Evolutionary conservation across 2,113 vertebrate species (phyloP), one percentile per base, ranked within the genome.

Genomic region (Psettodes erumei): DNA sequence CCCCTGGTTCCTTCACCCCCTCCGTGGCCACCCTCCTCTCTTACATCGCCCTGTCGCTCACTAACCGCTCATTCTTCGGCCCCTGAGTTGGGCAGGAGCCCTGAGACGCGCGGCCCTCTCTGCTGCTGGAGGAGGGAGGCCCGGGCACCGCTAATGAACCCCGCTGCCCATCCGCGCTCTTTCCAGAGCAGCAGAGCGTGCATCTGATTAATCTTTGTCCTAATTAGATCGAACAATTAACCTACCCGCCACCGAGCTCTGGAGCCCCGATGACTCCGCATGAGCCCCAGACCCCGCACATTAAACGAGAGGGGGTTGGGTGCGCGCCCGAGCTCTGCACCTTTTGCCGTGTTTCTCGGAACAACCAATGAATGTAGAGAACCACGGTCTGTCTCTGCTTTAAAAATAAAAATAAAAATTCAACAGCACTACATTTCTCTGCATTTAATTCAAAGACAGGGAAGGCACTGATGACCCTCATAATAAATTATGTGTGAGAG

Each of bases 161-260:
- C 19, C 1, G 58, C 62, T 71, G 74, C 83, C n/a, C 86, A 73
- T 86, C 75, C 21, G 12, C 69, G 64, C 32, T 48, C 13, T 83
- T 81, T 88, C 81, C 64, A 79, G 68, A 74, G 70, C 70, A 86
- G 68, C 78, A 64, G 76, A 86, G 83, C 69, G 76, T 81, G 77
- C 85, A 80, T 89, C 75, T 85, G 79, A 90, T 90, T 88, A 89
- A 85, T 90, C 85, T 88, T 76, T 86, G 81, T 85, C 86, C 85
- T 88, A 92, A 92, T 90, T 86, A 87, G 82, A 86, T 77, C 9
- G 43, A 81, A 80, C 82, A 89, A 86, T 90, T 90, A 91, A 91
- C 84, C 89, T 76, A 73, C 61, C 59, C 75, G 58, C 69, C 79
- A 88, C 51, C 1, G 15, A 79, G 70, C 80, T 69, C 67, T 54